These are phyloP conservation scores for Vannuccia rotundouncinata DNA, from an alignment of 2,888 invertebrate genomes.

Conservation along the genomic window DNA sequence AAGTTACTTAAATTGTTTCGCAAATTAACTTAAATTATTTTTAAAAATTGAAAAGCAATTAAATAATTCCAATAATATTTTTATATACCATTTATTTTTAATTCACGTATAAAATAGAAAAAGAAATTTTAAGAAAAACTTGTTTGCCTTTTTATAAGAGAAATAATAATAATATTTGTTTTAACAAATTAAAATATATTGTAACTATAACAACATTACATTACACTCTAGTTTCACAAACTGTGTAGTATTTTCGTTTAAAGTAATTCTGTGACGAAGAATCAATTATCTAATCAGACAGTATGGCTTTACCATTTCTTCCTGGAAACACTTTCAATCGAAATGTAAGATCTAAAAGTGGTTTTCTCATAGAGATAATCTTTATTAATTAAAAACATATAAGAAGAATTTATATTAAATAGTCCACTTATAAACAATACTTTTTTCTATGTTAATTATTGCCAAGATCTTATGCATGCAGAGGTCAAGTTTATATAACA, in stretches of 20 bases:
- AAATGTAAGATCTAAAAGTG: constrained; percentile 45
- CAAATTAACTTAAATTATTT: too few relatives aligned
- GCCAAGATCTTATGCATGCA: too few relatives aligned
- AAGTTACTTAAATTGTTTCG: too few relatives aligned
- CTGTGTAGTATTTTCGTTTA: neutral
- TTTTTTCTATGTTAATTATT: neutral
- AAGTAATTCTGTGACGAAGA: neutral
- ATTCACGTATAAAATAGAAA: too few relatives aligned
- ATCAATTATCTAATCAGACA: neutral
- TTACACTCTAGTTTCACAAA: neutral
- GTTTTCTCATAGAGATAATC: neutral
- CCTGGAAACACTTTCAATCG: constrained; percentile 53
- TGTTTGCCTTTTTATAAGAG: too few relatives aligned
- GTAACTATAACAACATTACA: neutral
- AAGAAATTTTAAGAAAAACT: too few relatives aligned
- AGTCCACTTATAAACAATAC: neutral
- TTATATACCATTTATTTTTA: too few relatives aligned
- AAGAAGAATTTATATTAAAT: constrained; percentile 4
- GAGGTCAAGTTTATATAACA: too few relatives aligned
- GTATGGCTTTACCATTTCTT: constrained; percentile 55
- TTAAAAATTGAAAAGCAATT: too few relatives aligned
- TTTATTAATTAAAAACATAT: constrained; percentile 20
- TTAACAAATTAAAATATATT: neutral
- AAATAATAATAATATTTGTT: neutral
- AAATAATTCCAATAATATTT: too few relatives aligned